A percentile compares a stretch with the other conserved stretches of the same genome.
phyloP scores from a whole-genome alignment of 2,113 vertebrate species.

The Microcebus tavaratra region DNA sequence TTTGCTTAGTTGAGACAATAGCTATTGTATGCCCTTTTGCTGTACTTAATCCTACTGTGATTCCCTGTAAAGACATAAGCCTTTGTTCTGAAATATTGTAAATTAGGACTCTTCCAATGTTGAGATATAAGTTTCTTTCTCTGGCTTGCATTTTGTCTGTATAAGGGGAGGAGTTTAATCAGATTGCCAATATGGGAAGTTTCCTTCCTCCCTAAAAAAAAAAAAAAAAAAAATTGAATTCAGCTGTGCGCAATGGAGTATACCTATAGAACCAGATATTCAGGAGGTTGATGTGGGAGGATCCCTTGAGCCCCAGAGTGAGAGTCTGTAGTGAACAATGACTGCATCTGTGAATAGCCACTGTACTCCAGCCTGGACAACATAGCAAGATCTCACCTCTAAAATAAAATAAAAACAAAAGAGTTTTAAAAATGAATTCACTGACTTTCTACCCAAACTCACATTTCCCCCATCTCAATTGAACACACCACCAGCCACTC shows the following conservation, averaged over 20 bases:
- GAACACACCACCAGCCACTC: neutral
- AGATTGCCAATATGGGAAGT: neutral
- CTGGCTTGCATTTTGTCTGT: neutral
- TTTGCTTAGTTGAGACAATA: conserved; percentile 32
- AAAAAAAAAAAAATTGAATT: neutral
- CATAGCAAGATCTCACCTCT: too few species aligned
- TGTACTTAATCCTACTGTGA: neutral
- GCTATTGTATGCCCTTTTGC: neutral
- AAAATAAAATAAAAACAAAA: too few species aligned
- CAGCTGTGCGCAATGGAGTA: neutral
- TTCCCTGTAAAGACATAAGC: conserved; percentile 6
- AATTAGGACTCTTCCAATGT: neutral
- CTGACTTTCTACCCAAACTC: neutral
- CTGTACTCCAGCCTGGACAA: too few species aligned
- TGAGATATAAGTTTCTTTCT: conserved; percentile 4
- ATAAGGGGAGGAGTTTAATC: neutral
- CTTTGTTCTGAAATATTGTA: conserved; percentile 37
- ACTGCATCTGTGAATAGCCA: too few species aligned
- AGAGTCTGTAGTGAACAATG: too few species aligned
- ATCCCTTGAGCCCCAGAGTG: neutral
- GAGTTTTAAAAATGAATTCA: neutral
- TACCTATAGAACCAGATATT: neutral
- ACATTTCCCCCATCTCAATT: neutral
- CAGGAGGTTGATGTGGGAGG: neutral
- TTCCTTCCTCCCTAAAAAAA: conserved; percentile 66